These are phyloP conservation scores for Intellagama lesueurii DNA, from an alignment of 2,797 vertebrate genomes.

Conservation along the genomic window DNA sequence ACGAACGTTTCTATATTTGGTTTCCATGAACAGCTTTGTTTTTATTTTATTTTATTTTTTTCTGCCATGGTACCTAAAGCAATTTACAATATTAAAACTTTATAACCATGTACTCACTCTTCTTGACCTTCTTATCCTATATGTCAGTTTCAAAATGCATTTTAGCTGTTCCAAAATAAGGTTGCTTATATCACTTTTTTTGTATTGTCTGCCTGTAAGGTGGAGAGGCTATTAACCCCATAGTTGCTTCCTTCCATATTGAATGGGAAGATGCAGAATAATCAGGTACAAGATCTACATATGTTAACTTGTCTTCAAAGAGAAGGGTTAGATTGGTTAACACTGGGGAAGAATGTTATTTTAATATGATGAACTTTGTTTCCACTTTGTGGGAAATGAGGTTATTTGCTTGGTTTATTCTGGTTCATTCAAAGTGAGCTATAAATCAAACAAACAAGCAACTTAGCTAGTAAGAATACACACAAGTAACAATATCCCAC, in stretches of 20 bases:
- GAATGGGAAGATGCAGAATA: neutral
- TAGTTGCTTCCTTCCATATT: neutral
- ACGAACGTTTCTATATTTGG: no score
- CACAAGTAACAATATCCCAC: neutral
- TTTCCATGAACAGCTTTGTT: no score
- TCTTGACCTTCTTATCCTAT: no score
- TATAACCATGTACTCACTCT: no score
- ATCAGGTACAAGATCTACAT: neutral
- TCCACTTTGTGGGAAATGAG: neutral
- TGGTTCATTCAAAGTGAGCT: neutral
- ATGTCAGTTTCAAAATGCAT: no score
- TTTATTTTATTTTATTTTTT: no score
- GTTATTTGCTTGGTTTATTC: neutral
- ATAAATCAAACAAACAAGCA: neutral
- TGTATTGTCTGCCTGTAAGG: neutral
- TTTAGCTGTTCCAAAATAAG: neutral
- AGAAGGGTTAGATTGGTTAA: neutral
- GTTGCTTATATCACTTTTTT: neutral
- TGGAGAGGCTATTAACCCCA: neutral
- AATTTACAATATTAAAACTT: no score
- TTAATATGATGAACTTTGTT: neutral
- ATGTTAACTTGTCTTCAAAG: neutral
- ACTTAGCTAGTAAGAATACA: neutral
- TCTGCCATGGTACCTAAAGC: no score
- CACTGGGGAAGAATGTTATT: neutral